Evolutionary conservation across 2,113 vertebrate genomes (phyloP).

Genomic region (Onychostruthus taczanowskii): DNA sequence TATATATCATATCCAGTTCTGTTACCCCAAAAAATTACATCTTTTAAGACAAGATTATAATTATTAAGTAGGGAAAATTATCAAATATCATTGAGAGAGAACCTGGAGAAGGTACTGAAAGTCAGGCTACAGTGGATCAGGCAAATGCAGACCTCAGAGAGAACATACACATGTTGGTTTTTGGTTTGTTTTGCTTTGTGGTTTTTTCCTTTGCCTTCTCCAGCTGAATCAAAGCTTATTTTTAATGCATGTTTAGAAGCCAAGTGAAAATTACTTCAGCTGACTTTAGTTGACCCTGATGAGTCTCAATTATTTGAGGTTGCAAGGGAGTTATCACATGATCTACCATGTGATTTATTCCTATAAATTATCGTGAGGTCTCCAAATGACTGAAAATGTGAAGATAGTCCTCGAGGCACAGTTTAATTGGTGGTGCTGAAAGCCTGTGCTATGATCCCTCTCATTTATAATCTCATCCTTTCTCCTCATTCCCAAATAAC

Average conservation of each 20-base stretch:
- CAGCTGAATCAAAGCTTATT: not conserved
- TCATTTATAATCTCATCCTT: conserved; percentile 4
- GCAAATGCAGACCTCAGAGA: not conserved
- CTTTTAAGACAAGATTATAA: not conserved
- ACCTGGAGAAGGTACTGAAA: not conserved
- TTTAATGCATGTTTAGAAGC: not conserved
- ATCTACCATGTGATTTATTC: conserved; percentile 9
- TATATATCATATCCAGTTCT: not conserved
- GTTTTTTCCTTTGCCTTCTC: not conserved
- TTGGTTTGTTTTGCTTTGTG: not conserved
- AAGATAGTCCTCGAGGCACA: conserved; percentile 2
- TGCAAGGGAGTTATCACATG: not conserved
- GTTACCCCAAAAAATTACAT: not conserved
- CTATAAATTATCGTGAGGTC: not conserved
- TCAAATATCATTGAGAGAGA: not conserved
- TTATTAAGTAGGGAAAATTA: not conserved
- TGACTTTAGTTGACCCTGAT: not conserved
- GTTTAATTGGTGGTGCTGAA: not conserved
- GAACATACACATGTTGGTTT: fast-evolving
- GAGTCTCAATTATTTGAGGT: not conserved
- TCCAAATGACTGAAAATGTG: not conserved
- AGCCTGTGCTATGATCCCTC: not conserved
- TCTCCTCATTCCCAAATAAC: not conserved
- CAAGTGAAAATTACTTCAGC: not conserved
- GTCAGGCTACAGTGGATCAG: not conserved